phyloP scores from a whole-genome alignment of 1,140 invertebrate genomes.

The Atta cephalotes region DNA sequence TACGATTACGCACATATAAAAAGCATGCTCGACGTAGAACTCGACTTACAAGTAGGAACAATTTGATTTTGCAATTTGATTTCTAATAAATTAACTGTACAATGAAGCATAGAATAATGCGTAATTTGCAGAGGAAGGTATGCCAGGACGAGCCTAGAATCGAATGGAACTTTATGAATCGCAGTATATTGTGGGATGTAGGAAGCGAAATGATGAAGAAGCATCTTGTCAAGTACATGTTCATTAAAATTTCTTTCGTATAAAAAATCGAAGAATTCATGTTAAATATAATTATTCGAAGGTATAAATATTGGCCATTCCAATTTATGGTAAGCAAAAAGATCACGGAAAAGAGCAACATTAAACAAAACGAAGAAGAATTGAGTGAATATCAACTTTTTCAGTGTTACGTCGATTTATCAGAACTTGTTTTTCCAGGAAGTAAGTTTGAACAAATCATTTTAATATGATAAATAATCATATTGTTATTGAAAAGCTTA shows the following conservation, averaged over 20 bases:
- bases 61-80: neutral
- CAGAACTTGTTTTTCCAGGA: slow-evolving; percentile 78
- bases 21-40: slow-evolving; percentile 60
- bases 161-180: slow-evolving; percentile 78
- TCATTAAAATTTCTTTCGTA: slow-evolving; percentile 20
- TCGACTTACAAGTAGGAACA: slow-evolving; percentile 73
- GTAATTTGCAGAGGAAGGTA: slow-evolving; percentile 61
- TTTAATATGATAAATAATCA: slow-evolving; percentile 30
- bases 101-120: neutral
- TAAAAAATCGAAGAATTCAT: neutral
- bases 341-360: neutral
- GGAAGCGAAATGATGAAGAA: slow-evolving; percentile 63
- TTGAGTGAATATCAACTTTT: slow-evolving; percentile 62
- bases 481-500: neutral
- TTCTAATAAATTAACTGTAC: neutral
- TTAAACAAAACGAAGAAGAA: slow-evolving; percentile 14
- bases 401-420: slow-evolving; percentile 77
- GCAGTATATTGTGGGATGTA: slow-evolving; percentile 55
- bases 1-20: slow-evolving; percentile 64
- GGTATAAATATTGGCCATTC: slow-evolving; percentile 78
- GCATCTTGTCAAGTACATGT: slow-evolving; percentile 72
- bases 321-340: slow-evolving; percentile 64
- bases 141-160: slow-evolving; percentile 69
- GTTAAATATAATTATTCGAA: slow-evolving; percentile 41
- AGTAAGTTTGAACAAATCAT: slow-evolving; percentile 67